Evolutionary conservation across 2,888 invertebrate species (phyloP), one percentile per base, ranked within the genome.

Genomic region (Andrena praecox): DNA sequence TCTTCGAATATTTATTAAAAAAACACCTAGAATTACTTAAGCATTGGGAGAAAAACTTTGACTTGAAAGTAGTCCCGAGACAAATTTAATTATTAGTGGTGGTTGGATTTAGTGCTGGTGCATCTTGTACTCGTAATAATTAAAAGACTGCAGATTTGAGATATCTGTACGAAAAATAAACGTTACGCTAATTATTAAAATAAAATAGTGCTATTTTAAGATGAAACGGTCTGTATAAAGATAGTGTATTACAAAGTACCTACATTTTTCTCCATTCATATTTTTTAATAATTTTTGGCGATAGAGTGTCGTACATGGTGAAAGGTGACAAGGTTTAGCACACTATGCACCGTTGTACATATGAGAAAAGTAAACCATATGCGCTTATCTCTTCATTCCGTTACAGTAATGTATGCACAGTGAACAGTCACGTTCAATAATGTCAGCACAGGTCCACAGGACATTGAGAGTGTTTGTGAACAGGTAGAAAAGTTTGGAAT

Each of bases 401-500:
- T 24, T 60, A 52, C 20, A 10, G 16, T 42, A 6, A 27, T 7
- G 24, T 10, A 16, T 42, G 29, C 6, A n/a, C 20, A 24, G 10
- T 16, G 42, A 42, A 42, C 42, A n/a, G 31, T 35, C 56, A 52
- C 29, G 59, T 31, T 20, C 35, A 59, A 35, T 27, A 24, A 62
- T 29, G 24, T 27, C 1, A 7, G 64, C 42, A 67, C 62, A 33
- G 52, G 62, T 50, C 52, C 77, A 42, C n/a, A 52, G 69, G 77
- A 54, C 54, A 29, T 33, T 24, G 27, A 2, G 56, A 52, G 20
- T 62, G 66, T 80, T 77, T 62, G 71, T 29, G 33, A 71, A 62
- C 70, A 80, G 77, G 31, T 54, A 54, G 64, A 80, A 71, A 66
- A 80, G 54, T 77, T 80, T 71, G 48, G 16, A 67, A 54, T 67